Evolutionary conservation across 2,797 vertebrate species (phyloP), one percentile per base, ranked within the genome.

Genomic region (Podarcis lilfordi): DNA sequence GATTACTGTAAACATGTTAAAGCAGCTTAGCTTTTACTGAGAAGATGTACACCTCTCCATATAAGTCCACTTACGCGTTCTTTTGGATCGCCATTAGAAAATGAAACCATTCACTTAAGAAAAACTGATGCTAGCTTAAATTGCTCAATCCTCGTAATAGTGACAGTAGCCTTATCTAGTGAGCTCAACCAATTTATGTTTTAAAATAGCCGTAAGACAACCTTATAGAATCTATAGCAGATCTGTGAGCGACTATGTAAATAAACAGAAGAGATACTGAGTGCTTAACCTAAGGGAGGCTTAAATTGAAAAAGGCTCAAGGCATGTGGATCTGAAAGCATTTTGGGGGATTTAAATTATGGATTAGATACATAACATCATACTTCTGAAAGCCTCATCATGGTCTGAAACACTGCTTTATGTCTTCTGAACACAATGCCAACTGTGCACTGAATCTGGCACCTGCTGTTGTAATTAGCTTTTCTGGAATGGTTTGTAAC

Each of bases 381-480:
- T 55, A 64, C 79, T 81, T 80, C 15, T 66, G 68, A 82, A 87
- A 76, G 37, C 55, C 40, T 76, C 29, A 80, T 86, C 45, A 68
- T 40, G 64, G 71, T 66, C 40, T n/a, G 25, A 85, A 55, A 55
- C 32, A 25, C 32, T 69, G 32, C 59, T 76, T 29, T 86, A 80
- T 80, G 55, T 74, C 68, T 35, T 80, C 40, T 80, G 40, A 82
- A 88, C 43, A 43, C 59, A 76, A 7, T 92, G 77, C 83, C 66
- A 87, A 86, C 72, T 79, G 82, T 80, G 69, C 23, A 32, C 64
- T 29, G 13, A 75, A 75, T 5, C 76, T 90, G 71, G 82, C 77
- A 82, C 79, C 61, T 90, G 74, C 74, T 83, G 75, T 78, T 88
- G 80, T 88, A 77, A 84, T 84, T 84, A 84, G 81, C 66, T 83